Percentiles rank a stretch among this genome's conserved stretches.
Evolutionary conservation across 1,140 invertebrate genomes (phyloP).

Genomic region (Rhynchophorus ferrugineus): DNA sequence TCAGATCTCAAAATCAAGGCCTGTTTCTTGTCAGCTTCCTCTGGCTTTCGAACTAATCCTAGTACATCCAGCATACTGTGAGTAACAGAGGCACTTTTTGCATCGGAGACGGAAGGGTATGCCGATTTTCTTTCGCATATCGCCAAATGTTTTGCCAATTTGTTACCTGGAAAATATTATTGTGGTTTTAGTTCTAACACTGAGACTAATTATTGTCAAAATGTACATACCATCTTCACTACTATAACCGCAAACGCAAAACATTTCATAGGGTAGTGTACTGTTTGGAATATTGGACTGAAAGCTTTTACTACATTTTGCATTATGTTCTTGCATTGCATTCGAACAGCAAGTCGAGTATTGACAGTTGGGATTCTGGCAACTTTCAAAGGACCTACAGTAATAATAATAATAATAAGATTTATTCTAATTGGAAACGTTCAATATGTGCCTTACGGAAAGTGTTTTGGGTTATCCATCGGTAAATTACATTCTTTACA

Average conservation of each 20-base stretch:
- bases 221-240: conserved; percentile 52
- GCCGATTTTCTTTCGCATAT: conserved; percentile 54
- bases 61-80: conserved; percentile 50
- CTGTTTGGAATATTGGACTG: conserved; percentile 46
- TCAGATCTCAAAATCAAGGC: no score
- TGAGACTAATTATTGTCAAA: conserved; percentile 2
- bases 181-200: not conserved
- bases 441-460: conserved; percentile 49
- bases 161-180: conserved; percentile 47
- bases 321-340: conserved; percentile 62
- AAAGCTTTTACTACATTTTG: conserved; percentile 49
- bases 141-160: conserved; percentile 56
- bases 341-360: conserved; percentile 69
- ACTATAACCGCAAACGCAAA: conserved; percentile 67
- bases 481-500: conserved; percentile 66
- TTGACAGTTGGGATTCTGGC: conserved; percentile 57
- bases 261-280: conserved; percentile 51
- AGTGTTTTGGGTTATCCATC: conserved; percentile 56
- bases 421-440: not conserved
- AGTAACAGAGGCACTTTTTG: conserved; percentile 48
- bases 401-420: conserved; percentile 1
- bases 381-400: conserved; percentile 60
- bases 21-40: conserved; percentile 27
- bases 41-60: conserved; percentile 43
- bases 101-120: conserved; percentile 50